Evolutionary conservation across 2,888 invertebrate genomes (phyloP), one percentile per base, ranked within the genome.

Genomic region (Cephus runcator): DNA sequence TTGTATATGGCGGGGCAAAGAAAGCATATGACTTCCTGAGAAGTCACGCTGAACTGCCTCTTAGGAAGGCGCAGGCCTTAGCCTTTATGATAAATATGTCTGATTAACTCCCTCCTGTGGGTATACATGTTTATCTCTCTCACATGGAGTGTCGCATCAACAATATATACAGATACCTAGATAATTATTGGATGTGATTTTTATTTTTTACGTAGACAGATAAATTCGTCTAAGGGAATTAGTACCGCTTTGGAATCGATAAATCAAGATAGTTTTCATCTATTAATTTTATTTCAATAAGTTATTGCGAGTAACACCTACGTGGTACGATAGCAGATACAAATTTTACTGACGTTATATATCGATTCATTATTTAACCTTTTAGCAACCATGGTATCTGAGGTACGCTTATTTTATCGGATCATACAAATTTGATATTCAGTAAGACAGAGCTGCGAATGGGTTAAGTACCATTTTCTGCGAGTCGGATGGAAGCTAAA

Each of bases 31-130:
- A 79, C 80, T 76, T 73, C 77, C 78, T 80, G 81, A 82, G 79
- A 83, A 82, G 81, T 83, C 86, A 84, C 84, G 83, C 76, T 82
- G 84, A 84, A 88, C 87, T 87, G 85, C 81, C 83, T 84, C 81
- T 83, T 78, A 79, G 79, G 80, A 80, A 83, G 80, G 40, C 40
- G 40, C 40, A 82, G 80, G 82, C 82, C 82, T 83, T 85, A 85
- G 84, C 85, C 82, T 87, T 84, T 87, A 88, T 88, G 85, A 85
- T 86, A 85, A 85, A 87, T 86, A 85, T 81, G 77, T 81, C 87
- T 85, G 89, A 87, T 88, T 88, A 87, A 84, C 79, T 76, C 80
- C 81, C 82, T 56, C 23, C 40, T 73, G 12, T 34, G 31, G 31
- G 15, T 30, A 11, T 71, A 71, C 15, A 71, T 73, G 31, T 76